These are phyloP conservation scores for Machimus atricapillus DNA, from an alignment of 2,888 invertebrate species.

Conservation along the genomic window DNA sequence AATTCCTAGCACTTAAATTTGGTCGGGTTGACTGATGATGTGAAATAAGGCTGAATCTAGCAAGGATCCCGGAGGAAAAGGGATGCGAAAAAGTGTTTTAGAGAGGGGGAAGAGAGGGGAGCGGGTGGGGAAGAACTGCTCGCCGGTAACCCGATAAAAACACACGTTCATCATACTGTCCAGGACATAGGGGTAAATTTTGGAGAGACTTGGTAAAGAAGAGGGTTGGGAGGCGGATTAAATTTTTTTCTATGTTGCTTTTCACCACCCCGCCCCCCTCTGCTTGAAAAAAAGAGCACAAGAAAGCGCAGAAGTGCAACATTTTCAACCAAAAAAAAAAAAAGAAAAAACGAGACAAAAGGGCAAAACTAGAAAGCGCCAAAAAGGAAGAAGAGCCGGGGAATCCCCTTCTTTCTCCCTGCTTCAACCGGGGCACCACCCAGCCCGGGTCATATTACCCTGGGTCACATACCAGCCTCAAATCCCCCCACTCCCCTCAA, in stretches of 20 bases:
- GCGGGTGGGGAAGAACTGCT: neutral
- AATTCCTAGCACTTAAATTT: conserved; percentile 21
- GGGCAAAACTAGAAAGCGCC: neutral
- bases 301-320: neutral
- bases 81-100: neutral
- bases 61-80: neutral
- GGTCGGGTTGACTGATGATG: conserved; percentile 38
- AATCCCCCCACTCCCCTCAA: neutral
- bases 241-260: neutral
- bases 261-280: neutral
- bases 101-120: neutral
- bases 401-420: neutral
- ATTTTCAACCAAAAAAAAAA: neutral
- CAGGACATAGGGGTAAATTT: neutral
- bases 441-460: neutral
- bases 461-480: neutral
- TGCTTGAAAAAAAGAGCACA: neutral
- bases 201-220: neutral
- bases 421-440: neutral
- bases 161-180: conserved; percentile 32
- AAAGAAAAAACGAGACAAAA: neutral
- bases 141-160: conserved; percentile 18
- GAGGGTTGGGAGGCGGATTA: neutral
- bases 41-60: conserved; percentile 25
- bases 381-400: conserved; percentile 7